Evolutionary conservation across 2,888 invertebrate species (phyloP).

Genomic region (Hemithea aestivaria): DNA sequence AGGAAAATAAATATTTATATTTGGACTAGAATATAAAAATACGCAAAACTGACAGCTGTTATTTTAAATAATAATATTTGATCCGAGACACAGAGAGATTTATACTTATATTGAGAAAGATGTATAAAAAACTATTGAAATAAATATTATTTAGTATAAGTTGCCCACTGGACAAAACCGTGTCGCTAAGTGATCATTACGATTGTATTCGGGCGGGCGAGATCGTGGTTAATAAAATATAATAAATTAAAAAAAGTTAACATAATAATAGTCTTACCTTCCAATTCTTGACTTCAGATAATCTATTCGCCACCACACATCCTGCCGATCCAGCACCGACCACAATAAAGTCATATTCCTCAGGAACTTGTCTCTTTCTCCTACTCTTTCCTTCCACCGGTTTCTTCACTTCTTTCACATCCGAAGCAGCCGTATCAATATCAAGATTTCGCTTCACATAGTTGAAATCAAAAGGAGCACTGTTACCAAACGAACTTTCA

Average conservation of each 20-base stretch:
- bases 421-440: slow-evolving; percentile 39
- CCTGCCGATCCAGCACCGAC: slow-evolving; percentile 85
- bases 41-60: no score
- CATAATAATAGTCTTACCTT: slow-evolving; percentile 56
- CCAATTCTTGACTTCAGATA: slow-evolving; percentile 81
- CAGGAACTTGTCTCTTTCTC: slow-evolving; percentile 42
- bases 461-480: slow-evolving; percentile 31
- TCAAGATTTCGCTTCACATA: slow-evolving; percentile 39
- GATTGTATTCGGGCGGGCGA: no score
- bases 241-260: not conserved
- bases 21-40: no score
- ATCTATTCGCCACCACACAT: slow-evolving; percentile 82
- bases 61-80: no score
- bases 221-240: no score
- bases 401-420: slow-evolving; percentile 20
- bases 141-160: no score
- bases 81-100: no score
- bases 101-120: no score
- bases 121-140: no score
- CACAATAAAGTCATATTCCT: slow-evolving; percentile 80
- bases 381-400: slow-evolving; percentile 28
- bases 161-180: no score
- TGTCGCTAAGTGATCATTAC: no score
- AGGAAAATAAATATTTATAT: no score
- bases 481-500: slow-evolving; percentile 18